A percentile compares a stretch with the other conserved stretches of the same genome.
Conservation (phyloP, 1,140 invertebrate genomes). For the Apis laboriosa region DNA sequence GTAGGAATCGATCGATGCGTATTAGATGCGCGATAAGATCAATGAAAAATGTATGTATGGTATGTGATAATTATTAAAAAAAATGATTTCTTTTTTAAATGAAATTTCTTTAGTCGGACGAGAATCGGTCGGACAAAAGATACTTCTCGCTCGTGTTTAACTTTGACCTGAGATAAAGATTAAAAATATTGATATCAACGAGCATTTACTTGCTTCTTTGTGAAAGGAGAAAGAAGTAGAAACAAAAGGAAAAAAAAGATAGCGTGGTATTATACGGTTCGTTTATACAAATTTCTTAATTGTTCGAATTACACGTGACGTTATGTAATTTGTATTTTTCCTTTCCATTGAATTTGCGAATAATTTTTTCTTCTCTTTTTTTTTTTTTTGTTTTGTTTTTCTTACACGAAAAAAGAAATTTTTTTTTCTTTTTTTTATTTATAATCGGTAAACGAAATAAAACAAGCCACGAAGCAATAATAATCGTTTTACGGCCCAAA, state of each 20-base stretch:
- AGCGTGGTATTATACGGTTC: neutral
- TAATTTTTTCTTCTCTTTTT: too few relatives aligned
- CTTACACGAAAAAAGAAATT: too few relatives aligned
- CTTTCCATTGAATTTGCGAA: too few relatives aligned
- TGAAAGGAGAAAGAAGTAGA: neutral
- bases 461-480: constrained; percentile 34
- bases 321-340: too few relatives aligned
- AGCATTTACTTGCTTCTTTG: neutral
- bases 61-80: too few relatives aligned
- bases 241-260: neutral
- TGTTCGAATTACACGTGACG: too few relatives aligned
- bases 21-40: too few relatives aligned
- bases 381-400: too few relatives aligned
- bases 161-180: constrained; percentile 41
- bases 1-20: too few relatives aligned
- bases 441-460: neutral
- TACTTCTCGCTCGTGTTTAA: constrained; percentile 23
- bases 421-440: too few relatives aligned
- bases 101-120: neutral
- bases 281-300: too few relatives aligned
- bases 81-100: neutral
- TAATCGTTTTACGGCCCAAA: constrained; percentile 58
- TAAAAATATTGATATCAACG: constrained; percentile 31
- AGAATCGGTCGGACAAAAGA: neutral
- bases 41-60: too few relatives aligned